Percentiles rank a stretch among this genome's conserved stretches.
phyloP scores from a whole-genome alignment of 2,888 invertebrate genomes.

The Idaea dimidiata region DNA sequence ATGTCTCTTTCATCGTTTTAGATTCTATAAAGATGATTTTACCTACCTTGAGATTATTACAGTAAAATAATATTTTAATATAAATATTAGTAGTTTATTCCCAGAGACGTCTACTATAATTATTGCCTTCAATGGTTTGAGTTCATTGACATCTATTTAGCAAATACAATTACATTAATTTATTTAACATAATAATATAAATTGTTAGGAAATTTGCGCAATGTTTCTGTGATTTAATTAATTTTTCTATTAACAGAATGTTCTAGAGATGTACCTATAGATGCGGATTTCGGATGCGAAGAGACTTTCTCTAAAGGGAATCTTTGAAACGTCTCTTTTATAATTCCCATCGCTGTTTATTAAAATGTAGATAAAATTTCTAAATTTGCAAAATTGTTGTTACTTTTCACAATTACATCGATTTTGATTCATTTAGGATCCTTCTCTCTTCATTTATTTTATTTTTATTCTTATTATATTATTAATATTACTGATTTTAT shows the following conservation, averaged over 20 bases:
- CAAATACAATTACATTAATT: background rate
- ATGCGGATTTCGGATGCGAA: background rate
- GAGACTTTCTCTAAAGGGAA: background rate
- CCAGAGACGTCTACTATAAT: background rate
- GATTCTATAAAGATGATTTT: background rate
- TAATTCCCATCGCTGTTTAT: background rate
- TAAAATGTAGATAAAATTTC: background rate
- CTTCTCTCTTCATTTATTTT: too few relatives aligned
- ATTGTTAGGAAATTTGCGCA: background rate
- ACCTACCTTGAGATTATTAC: background rate
- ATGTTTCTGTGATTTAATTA: background rate
- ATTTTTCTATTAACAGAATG: background rate
- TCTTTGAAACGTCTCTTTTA: background rate
- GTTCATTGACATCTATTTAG: background rate
- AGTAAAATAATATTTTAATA: background rate
- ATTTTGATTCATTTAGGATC: too few relatives aligned
- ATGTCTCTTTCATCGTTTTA: background rate
- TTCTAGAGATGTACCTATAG: background rate
- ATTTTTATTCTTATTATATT: too few relatives aligned
- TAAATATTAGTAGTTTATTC: background rate
- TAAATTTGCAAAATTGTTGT: background rate
- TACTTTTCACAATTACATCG: too few relatives aligned
- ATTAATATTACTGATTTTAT: too few relatives aligned
- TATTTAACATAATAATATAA: background rate
- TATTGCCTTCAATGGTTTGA: background rate